These are phyloP conservation scores for Cyanistes caeruleus DNA, from an alignment of 2,113 vertebrate species.

Conservation along the genomic window DNA sequence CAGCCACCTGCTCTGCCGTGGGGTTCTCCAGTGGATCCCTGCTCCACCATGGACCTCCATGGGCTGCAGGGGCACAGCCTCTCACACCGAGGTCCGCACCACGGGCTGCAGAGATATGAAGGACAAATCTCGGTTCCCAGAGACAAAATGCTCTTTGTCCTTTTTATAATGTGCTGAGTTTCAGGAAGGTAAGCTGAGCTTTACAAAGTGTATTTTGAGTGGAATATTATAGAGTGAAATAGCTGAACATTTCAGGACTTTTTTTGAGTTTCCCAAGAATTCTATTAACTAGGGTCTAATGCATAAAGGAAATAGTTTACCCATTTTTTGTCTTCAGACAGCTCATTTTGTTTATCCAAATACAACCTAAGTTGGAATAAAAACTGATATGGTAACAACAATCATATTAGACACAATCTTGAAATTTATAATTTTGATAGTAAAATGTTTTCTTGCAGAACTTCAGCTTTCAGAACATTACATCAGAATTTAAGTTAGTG, in stretches of 20 bases:
- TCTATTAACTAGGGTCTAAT: background rate
- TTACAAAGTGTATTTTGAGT: background rate
- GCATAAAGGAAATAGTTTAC: background rate
- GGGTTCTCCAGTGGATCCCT: background rate
- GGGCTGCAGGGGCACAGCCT: background rate
- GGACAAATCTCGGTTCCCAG: fast-evolving
- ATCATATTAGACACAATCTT: background rate
- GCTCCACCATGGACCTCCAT: fast-evolving
- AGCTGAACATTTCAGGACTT: background rate
- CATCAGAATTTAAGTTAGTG: background rate
- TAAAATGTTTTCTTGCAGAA: background rate
- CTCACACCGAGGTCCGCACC: fast-evolving
- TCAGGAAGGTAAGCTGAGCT: background rate
- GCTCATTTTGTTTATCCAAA: background rate
- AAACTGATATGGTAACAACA: background rate
- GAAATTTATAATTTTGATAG: background rate
- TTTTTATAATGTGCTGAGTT: background rate
- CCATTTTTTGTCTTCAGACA: background rate
- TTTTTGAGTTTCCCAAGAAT: background rate
- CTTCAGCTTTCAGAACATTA: background rate
- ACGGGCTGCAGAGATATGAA: background rate
- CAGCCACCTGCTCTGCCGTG: background rate
- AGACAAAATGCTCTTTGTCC: background rate
- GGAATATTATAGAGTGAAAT: background rate
- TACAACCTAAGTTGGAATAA: background rate